These are phyloP conservation scores for Hemicordylus capensis DNA, from an alignment of 2,113 vertebrate species.

Conservation along the genomic window DNA sequence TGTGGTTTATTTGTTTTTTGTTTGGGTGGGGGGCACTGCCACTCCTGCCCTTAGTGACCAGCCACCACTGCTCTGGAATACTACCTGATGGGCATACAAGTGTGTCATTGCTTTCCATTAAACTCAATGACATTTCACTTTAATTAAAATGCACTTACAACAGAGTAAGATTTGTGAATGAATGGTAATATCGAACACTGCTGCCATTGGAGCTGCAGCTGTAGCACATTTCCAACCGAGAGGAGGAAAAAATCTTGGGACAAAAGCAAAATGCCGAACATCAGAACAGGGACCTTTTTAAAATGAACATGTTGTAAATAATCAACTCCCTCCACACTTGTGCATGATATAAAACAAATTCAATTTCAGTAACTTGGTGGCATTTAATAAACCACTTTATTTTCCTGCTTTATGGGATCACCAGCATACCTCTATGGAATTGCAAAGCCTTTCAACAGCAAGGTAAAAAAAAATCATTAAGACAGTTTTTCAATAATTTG, in stretches of 20 bases:
- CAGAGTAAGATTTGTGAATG: conserved; percentile 63
- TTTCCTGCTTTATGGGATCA: conserved; percentile 67
- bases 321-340: conserved; percentile 67
- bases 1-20: no score
- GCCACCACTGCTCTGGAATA: no score
- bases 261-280: conserved; percentile 66
- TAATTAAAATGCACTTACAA: conserved; percentile 50
- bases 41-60: no score
- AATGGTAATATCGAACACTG: conserved; percentile 61
- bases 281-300: conserved; percentile 71
- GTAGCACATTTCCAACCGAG: conserved; percentile 61
- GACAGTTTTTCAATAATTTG: conserved; percentile 74
- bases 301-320: conserved; percentile 72
- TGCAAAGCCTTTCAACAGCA: conserved; percentile 54
- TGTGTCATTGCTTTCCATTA: conserved; percentile 17
- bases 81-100: conserved; percentile 48
- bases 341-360: conserved; percentile 74
- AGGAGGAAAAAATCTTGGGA: conserved; percentile 54
- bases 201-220: conserved; percentile 63
- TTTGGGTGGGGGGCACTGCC: no score
- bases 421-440: conserved; percentile 62
- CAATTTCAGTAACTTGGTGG: conserved; percentile 66
- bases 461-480: conserved; percentile 75
- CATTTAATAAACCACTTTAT: conserved; percentile 74
- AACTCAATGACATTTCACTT: conserved; percentile 58